phyloP scores from a whole-genome alignment of 2,888 invertebrate genomes.

The Aphidius colemani region DNA sequence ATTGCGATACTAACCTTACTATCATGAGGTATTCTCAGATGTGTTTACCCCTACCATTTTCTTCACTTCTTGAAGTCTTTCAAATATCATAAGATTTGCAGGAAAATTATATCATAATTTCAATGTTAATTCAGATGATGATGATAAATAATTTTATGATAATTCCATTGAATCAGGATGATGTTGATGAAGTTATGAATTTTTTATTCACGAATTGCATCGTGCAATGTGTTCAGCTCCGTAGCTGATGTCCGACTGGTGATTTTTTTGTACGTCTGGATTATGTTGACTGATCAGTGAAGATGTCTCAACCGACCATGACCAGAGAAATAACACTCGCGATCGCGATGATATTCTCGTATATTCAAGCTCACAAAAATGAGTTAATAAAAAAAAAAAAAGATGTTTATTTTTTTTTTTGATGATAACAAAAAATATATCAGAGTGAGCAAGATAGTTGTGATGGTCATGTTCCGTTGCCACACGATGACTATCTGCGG shows the following conservation, averaged over 20 bases:
- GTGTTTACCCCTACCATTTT: not conserved
- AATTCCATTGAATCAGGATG: not conserved
- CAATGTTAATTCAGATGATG: not conserved
- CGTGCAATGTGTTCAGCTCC: constrained; percentile 46
- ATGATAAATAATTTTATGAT: constrained; percentile 1
- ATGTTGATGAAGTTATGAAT: constrained; percentile 23
- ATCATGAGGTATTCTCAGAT: too few relatives aligned
- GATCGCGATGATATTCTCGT: constrained; percentile 33
- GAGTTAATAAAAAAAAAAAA: constrained; percentile 32
- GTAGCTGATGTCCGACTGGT: constrained; percentile 54
- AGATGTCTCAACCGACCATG: constrained; percentile 43
- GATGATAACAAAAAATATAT: constrained; percentile 28
- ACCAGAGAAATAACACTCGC: constrained; percentile 37
- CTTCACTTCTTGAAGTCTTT: not conserved
- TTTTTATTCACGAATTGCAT: constrained; percentile 11
- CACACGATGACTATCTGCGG: constrained; percentile 63
- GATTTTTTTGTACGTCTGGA: constrained; percentile 18
- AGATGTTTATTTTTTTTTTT: constrained; percentile 15
- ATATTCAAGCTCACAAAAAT: constrained; percentile 30
- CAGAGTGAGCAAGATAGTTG: constrained; percentile 51
- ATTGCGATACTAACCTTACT: too few relatives aligned
- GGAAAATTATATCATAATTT: not conserved
- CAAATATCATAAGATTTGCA: too few relatives aligned
- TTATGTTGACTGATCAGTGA: constrained; percentile 17
- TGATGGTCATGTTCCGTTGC: constrained; percentile 63